These are phyloP conservation scores for Nerophis lumbriciformis DNA, from an alignment of 2,113 vertebrate species.

Conservation along the genomic window DNA sequence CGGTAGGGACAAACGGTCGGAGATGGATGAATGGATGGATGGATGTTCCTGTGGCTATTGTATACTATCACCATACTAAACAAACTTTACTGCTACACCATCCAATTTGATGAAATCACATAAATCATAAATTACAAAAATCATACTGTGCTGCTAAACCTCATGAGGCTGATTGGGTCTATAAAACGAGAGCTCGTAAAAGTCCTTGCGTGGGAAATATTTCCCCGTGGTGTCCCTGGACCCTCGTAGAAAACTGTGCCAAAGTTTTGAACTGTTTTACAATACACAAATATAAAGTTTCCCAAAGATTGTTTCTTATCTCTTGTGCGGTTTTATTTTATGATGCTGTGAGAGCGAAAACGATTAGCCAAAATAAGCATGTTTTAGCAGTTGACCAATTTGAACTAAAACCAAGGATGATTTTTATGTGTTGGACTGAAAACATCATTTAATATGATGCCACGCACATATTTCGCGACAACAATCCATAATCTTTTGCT, in stretches of 20 bases:
- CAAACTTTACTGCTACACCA: background rate
- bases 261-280: background rate
- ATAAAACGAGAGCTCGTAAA: background rate
- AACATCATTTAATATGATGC: background rate
- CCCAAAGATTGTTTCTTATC: too few species aligned
- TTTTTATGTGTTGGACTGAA: background rate
- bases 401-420: too few species aligned
- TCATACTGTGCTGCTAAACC: background rate
- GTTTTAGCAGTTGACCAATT: too few species aligned
- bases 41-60: background rate
- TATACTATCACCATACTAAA: background rate
- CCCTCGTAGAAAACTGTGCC: background rate
- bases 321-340: background rate
- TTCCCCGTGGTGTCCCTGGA: background rate
- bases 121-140: background rate
- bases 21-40: too few species aligned
- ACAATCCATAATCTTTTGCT: background rate
- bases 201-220: background rate
- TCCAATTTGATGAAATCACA: background rate
- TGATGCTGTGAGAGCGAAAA: background rate
- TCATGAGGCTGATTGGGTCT: background rate
- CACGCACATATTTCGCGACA: background rate
- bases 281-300: background rate
- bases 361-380: background rate
- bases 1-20: constrained; percentile 64